Base-by-base conservation (phyloP, 2,797 vertebrate genomes). In the Mus caroli region DNA sequence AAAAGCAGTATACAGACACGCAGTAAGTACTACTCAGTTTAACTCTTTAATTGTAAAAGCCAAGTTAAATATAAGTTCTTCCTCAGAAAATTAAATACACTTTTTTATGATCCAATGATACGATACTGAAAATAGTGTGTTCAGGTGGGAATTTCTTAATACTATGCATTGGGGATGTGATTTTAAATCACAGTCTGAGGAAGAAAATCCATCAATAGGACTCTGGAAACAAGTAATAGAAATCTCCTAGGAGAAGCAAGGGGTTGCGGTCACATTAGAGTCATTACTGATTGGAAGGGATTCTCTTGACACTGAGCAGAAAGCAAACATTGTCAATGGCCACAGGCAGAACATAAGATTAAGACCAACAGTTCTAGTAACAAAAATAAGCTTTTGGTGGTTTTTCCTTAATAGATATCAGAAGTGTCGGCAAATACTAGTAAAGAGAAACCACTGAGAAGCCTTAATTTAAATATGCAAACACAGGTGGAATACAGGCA, bases 401-500 rank as follows among this genome's bases (percentile, higher is more conserved):
- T 40, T 95, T 95, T 97, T 62, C n/a, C 71, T 46, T 43, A 84
- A 31, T 6, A 58, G 54, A 43, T 14, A 78, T 56, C 4, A 83
- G 26, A 82, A 85, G 15, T 34, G 67, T 78, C 37, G 78, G 69
- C n/a, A 95, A 94, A 58, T 67, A 92, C 22, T 52, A 40, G 54
- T 52, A 46, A 64, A 93, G 52, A 40, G 26, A 87, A 90, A 60
- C 10, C 58, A 67, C 77, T 12, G 46, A 69, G 37, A 71, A 91
- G 46, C 50, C 64, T 52, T 90, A 67, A 88, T 73, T 95, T 76
- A 92, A 93, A 92, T 34, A 76, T 69, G 31, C 14, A 92, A 94
- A 90, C 19, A 58, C 67, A 96, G 26, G 46, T 91, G 31, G 31
- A 83, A 1, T 76, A 24, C 50, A 14, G 54, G 28, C 31, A 90